These are phyloP conservation scores for Chymomyza procnemis DNA, from an alignment of 2,888 invertebrate genomes.

Conservation along the genomic window DNA sequence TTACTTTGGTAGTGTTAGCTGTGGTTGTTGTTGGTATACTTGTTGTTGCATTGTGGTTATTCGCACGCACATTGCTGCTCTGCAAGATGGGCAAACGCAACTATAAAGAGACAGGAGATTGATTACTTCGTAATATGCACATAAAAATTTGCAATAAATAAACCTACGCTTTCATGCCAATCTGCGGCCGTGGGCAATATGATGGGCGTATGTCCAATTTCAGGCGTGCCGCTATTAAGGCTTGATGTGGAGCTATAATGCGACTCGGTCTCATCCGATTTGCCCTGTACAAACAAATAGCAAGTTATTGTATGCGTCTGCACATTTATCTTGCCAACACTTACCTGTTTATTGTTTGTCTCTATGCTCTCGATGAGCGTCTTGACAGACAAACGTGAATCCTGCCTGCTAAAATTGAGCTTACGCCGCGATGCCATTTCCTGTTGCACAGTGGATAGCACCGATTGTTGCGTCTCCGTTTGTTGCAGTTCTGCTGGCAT, in stretches of 20 bases:
- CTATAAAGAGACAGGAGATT: constrained; percentile 35
- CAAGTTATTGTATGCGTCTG: too few species aligned
- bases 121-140: neutral
- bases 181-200: constrained; percentile 65
- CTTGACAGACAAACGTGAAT: constrained; percentile 92
- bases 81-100: constrained; percentile 69
- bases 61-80: constrained; percentile 64
- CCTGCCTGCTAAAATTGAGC: constrained; percentile 79
- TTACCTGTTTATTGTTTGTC: constrained; percentile 85
- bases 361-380: constrained; percentile 95
- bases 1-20: constrained; percentile 7
- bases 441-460: constrained; percentile 80
- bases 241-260: constrained; percentile 84
- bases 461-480: constrained; percentile 80
- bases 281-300: constrained; percentile 68
- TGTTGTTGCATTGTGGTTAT: constrained; percentile 39
- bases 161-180: constrained; percentile 76
- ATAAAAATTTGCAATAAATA: neutral
- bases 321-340: neutral
- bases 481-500: constrained; percentile 64
- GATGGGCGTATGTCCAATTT: constrained; percentile 67
- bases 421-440: constrained; percentile 82
- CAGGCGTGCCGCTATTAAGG: constrained; percentile 81
- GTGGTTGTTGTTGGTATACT: constrained; percentile 38
- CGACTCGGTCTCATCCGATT: constrained; percentile 79